Percentiles rank a stretch among this genome's conserved stretches.
These are phyloP conservation scores for Hirtodrosophila confusa DNA, from an alignment of 2,888 invertebrate genomes.

Conservation along the genomic window DNA sequence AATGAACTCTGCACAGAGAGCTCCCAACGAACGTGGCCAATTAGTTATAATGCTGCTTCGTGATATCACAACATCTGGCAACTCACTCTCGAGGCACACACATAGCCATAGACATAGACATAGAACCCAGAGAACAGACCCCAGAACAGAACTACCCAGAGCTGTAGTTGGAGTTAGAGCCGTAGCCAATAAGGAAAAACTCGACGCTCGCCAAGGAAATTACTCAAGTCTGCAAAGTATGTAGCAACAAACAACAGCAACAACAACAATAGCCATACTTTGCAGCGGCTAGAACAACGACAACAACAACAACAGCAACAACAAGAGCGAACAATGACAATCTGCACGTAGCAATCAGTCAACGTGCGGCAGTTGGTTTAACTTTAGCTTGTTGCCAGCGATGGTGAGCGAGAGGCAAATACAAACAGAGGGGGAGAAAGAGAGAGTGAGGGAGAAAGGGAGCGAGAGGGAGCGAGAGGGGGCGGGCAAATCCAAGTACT, in stretches of 20 bases:
- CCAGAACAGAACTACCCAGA: slow-evolving; percentile 38
- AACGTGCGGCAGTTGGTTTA: slow-evolving; percentile 80
- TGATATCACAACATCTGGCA: slow-evolving; percentile 79
- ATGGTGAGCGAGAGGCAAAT: slow-evolving; percentile 37
- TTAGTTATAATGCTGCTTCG: slow-evolving; percentile 81
- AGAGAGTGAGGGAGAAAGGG: slow-evolving; percentile 9
- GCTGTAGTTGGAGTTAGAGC: slow-evolving; percentile 43
- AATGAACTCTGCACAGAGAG: slow-evolving; percentile 72
- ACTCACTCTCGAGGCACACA: slow-evolving; percentile 67
- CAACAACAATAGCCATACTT: slow-evolving; percentile 38
- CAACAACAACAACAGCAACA: slow-evolving; percentile 31
- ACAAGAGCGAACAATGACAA: slow-evolving; percentile 79
- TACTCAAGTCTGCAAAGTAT: slow-evolving; percentile 78
- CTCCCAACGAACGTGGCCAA: slow-evolving; percentile 81
- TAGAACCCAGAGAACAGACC: slow-evolving; percentile 14
- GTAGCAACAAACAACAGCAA: slow-evolving; percentile 60
- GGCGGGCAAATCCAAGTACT: slow-evolving; percentile 38
- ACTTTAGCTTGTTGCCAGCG: slow-evolving; percentile 76
- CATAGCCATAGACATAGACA: slow-evolving; percentile 33
- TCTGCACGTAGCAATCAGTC: slow-evolving; percentile 83
- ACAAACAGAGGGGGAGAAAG: slow-evolving; percentile 10
- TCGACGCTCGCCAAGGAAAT: slow-evolving; percentile 76
- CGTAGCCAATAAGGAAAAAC: slow-evolving; percentile 71
- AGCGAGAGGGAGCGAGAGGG: slow-evolving; percentile 2
- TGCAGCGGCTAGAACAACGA: slow-evolving; percentile 50